Evolutionary conservation across 1,140 invertebrate species (phyloP).

Genomic region (Frieseomelitta varia): DNA sequence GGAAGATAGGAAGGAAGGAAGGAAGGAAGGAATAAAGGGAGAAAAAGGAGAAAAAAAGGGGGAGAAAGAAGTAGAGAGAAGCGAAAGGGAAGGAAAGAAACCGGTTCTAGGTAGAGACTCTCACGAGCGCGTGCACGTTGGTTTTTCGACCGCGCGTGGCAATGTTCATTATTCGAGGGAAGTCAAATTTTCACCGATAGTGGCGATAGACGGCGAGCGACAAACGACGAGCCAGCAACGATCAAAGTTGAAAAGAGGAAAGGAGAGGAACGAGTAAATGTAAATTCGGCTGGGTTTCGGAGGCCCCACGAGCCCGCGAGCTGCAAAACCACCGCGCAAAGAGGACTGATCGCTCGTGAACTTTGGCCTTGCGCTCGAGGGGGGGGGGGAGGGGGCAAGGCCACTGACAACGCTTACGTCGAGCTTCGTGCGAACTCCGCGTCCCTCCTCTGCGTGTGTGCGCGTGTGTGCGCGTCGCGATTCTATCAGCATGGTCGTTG

Average conservation of each 20-base stretch:
- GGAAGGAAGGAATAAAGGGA: not conserved
- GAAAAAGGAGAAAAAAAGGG: not conserved
- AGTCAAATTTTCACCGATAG: not conserved
- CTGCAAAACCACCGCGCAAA: constrained; percentile 21
- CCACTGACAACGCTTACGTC: constrained; percentile 45
- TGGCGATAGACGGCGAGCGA: not conserved
- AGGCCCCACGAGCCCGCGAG: not conserved
- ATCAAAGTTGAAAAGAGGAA: no score
- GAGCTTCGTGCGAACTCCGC: constrained; percentile 6
- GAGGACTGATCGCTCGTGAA: constrained; percentile 64
- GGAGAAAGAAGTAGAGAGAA: no score
- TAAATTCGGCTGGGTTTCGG: constrained; percentile 9
- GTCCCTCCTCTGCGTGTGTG: not conserved
- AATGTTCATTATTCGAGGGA: not conserved
- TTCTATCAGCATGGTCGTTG: not conserved
- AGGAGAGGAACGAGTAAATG: not conserved
- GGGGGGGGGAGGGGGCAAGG: constrained; percentile 65
- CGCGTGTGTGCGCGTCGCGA: constrained; percentile 1
- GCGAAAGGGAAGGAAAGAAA: not conserved
- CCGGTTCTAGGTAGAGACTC: constrained; percentile 10
- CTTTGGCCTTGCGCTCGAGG: constrained; percentile 72
- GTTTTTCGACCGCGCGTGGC: not conserved
- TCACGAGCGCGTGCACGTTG: no score
- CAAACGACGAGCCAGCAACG: not conserved
- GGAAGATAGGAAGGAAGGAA: not conserved